A percentile compares a stretch with the other conserved stretches of the same genome.
Evolutionary conservation across 2,113 vertebrate species (phyloP).

Genomic region (Nesospiza acunhae): DNA sequence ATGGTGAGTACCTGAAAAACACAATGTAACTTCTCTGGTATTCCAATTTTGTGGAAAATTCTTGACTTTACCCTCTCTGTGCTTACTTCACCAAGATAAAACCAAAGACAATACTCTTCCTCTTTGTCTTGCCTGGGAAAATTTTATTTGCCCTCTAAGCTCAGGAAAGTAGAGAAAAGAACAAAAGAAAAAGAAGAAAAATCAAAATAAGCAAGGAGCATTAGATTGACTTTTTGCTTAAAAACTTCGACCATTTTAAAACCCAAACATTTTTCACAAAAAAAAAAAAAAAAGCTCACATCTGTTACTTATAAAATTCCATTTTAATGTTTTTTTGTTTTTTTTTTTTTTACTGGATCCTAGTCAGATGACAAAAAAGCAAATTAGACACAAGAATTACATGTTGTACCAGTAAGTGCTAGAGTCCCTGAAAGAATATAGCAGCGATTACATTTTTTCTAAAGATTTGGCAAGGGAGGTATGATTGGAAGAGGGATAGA

Average conservation of each 20-base stretch:
- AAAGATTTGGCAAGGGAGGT: conserved; percentile 24
- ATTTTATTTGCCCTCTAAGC: background rate
- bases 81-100: background rate
- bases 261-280: background rate
- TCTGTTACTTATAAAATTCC: conserved; percentile 56
- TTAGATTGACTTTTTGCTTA: background rate
- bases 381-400: conserved; percentile 22
- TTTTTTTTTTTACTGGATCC: background rate
- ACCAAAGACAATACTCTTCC: background rate
- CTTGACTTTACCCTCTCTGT: background rate
- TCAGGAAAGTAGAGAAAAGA: background rate
- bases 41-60: background rate
- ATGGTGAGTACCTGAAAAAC: background rate
- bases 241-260: background rate
- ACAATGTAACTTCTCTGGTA: background rate
- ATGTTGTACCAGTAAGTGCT: conserved; percentile 54
- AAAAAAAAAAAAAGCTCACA: background rate
- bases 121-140: background rate
- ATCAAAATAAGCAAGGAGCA: background rate
- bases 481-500: conserved; percentile 31
- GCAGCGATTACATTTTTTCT: background rate
- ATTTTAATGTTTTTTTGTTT: conserved; percentile 20
- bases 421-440: conserved; percentile 32
- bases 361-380: background rate
- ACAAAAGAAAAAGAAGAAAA: background rate